These are phyloP conservation scores for Sebastes goodei DNA, from an alignment of 2,797 vertebrate genomes.

Conservation along the genomic window DNA sequence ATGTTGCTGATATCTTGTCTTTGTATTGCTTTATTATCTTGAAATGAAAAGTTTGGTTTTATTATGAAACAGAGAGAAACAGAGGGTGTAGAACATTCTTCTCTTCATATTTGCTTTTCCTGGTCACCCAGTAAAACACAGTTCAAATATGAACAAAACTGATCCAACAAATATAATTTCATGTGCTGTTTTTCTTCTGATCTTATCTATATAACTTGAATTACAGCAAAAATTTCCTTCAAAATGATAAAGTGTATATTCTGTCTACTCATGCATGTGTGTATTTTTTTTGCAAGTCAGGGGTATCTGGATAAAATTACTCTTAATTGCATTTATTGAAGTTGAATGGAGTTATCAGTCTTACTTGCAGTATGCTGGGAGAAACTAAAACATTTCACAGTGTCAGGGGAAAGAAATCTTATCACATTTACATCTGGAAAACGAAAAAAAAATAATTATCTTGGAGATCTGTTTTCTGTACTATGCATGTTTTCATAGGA, in stretches of 20 bases:
- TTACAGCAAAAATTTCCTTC: not conserved
- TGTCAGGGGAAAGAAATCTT: not conserved
- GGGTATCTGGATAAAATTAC: constrained; percentile 25
- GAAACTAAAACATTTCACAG: constrained; percentile 7
- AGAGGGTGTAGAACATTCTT: not conserved
- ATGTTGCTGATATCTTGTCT: too few species aligned
- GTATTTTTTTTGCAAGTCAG: constrained; percentile 14
- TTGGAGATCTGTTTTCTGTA: not conserved
- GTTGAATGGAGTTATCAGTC: constrained; percentile 11
- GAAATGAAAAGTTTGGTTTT: not conserved
- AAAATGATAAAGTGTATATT: not conserved
- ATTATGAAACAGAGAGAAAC: not conserved
- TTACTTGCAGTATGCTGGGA: not conserved
- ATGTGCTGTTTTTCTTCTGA: not conserved
- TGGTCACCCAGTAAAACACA: not conserved
- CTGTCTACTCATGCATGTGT: constrained; percentile 9
- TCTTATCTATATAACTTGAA: constrained; percentile 4
- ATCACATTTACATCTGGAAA: constrained; percentile 23
- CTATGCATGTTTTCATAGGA: not conserved
- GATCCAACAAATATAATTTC: not conserved
- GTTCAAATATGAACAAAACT: not conserved
- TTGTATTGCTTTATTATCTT: too few species aligned
- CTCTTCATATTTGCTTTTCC: not conserved
- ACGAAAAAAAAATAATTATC: not conserved
- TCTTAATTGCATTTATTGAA: constrained; percentile 23